Base-by-base conservation (phyloP, 2,797 vertebrate species). In the Coregonus suidteri region DNA sequence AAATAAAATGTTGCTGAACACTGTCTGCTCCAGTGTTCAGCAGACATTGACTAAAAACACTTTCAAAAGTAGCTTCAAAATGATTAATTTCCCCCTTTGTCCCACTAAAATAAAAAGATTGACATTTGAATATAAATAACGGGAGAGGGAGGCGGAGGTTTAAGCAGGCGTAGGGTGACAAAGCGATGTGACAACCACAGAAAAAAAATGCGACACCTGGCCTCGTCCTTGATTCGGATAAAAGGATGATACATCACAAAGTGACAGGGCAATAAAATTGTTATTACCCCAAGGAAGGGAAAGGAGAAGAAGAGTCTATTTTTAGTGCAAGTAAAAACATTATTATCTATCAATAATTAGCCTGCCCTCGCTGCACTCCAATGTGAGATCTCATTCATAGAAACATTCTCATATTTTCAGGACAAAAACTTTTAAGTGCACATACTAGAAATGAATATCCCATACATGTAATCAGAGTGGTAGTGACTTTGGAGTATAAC, bases 151-250 rank as follows among this genome's bases (percentile, higher is more conserved):
- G 68, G 79, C 79, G 67, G 73, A 75, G 78, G 85, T 75, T 62
- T 86, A 79, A 91, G 82, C 80, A 74, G 85, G 84, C 84, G 83
- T 83, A n/a, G 77, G 88, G 83, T 86, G 88, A 90, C 88, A 80
- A 83, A 85, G 79, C 75, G 52, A 73, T 81, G 88, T 89, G 90
- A 92, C 90, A 86, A 91, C 87, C 77, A 84, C 86, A 11, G 79
- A 85, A 85, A 84, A 84, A 89, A 86, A 91, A 91, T 84, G 86
- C 73, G 72, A 88, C 91, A 91, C 92, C 91, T 91, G 91, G 89
- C 89, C 92, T 89, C 85, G 90, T 93, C 91, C 92, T 93, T 92
- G 92, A 91, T 89, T 88, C 88, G 90, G 89, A 85, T 87, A 90
- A 91, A 86, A 88, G 87, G 87, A 90, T 86, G 90, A 91, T 90